Evolutionary conservation across 2,797 vertebrate species (phyloP).

Genomic region (Leptodactylus fallax): DNA sequence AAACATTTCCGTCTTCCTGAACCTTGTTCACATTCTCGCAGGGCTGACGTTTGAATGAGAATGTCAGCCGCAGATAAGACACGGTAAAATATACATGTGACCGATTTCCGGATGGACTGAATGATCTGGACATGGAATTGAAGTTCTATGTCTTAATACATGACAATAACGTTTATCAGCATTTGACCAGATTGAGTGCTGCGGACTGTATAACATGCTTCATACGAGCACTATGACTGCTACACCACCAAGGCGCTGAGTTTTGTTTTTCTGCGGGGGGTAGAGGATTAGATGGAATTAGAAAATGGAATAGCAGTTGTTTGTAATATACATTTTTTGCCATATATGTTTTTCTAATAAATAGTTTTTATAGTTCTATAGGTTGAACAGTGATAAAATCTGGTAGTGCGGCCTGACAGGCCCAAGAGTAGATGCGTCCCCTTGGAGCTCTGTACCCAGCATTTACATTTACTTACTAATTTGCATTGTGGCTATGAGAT

Average conservation of each 20-base stretch:
- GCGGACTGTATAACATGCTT: no score
- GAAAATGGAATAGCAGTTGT: no score
- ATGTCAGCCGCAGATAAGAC: not conserved
- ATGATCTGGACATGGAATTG: not conserved
- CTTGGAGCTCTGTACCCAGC: not conserved
- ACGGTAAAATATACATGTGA: not conserved
- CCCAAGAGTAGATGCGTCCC: not conserved
- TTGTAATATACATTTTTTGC: no score
- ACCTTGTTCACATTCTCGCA: not conserved
- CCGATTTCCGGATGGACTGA: not conserved
- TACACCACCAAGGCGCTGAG: no score
- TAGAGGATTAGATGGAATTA: no score
- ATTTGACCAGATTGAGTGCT: no score
- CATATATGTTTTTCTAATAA: no score
- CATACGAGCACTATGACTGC: no score
- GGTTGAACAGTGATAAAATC: not conserved
- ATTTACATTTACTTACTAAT: not conserved
- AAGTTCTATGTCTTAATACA: no score
- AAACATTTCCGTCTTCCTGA: not conserved
- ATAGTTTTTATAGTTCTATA: not conserved
- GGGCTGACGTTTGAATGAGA: not conserved
- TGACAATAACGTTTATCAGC: no score
- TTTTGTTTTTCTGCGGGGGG: no score
- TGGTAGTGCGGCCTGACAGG: not conserved
- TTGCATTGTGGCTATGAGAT: not conserved